These are phyloP conservation scores for Macrosoma leucophasiata DNA, from an alignment of 2,888 invertebrate genomes.

Conservation along the genomic window DNA sequence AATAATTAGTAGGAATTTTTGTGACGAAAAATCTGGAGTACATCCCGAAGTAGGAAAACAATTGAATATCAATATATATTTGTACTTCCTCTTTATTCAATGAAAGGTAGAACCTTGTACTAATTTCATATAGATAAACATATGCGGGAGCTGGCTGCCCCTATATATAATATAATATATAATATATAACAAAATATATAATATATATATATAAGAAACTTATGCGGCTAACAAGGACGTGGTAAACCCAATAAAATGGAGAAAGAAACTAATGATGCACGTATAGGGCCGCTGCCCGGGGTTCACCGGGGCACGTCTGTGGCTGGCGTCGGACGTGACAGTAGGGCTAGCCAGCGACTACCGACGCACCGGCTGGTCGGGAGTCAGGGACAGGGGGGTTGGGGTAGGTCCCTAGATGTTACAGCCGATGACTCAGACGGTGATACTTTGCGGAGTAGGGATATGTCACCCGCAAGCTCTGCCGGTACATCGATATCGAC, in stretches of 20 bases:
- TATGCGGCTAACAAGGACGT: slow-evolving; percentile 1
- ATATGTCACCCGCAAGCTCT: neutral
- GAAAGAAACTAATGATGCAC: neutral
- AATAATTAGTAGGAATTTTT: no score
- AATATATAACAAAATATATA: no score
- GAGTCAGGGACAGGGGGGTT: neutral
- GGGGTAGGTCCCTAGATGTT: neutral
- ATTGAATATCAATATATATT: no score
- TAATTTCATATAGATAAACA: no score
- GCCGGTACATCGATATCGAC: neutral
- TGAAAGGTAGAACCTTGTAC: no score
- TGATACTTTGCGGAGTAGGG: neutral
- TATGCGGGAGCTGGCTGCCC: no score
- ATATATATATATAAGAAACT: neutral
- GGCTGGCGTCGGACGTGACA: slow-evolving; percentile 6
- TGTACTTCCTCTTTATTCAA: no score
- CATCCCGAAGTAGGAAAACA: no score
- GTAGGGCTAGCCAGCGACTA: slow-evolving; percentile 5
- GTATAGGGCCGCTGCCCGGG: slow-evolving; percentile 6
- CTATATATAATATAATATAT: no score
- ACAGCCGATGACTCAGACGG: neutral
- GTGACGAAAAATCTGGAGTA: no score
- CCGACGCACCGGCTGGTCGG: neutral
- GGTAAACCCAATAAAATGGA: slow-evolving; percentile 1
- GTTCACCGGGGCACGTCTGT: slow-evolving; percentile 6